A percentile compares a stretch with the other conserved stretches of the same genome.
Conservation (phyloP, 2,113 vertebrate species). For the Malurus melanocephalus region DNA sequence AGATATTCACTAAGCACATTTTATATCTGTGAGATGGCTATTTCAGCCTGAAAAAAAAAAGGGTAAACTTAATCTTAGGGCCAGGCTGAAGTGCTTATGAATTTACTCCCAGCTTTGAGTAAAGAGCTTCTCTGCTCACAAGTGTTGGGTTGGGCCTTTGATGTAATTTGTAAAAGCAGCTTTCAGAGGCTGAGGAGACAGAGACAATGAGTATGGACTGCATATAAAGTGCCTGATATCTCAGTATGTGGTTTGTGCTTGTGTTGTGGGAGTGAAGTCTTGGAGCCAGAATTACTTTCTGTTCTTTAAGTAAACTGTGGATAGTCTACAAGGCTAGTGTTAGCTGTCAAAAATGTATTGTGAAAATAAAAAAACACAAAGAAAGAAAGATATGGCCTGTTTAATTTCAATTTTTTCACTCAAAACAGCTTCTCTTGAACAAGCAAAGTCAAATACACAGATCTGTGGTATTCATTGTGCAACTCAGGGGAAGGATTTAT, state of each 20-base stretch:
- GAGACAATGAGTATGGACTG: neutral
- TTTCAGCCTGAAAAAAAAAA: neutral
- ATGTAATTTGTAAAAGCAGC: neutral
- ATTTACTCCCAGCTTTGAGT: neutral
- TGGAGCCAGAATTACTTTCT: neutral
- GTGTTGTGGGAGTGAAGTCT: neutral
- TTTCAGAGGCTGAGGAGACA: neutral
- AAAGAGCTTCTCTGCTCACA: neutral
- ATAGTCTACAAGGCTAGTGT: neutral
- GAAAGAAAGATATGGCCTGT: neutral
- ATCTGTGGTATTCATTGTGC: neutral
- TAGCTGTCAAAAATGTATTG: neutral
- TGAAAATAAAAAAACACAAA: neutral
- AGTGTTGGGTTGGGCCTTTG: neutral
- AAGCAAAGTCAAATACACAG: neutral
- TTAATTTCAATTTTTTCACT: neutral
- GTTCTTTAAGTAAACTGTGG: neutral
- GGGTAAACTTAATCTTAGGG: neutral
- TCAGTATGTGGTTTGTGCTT: neutral
- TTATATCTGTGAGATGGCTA: neutral
- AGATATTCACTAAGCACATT: neutral
- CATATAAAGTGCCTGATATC: neutral
- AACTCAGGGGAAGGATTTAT: neutral
- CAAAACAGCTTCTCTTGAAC: neutral
- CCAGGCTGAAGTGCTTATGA: neutral